Base-by-base conservation (phyloP, 2,113 vertebrate species). In the Spheniscus mendiculus region DNA sequence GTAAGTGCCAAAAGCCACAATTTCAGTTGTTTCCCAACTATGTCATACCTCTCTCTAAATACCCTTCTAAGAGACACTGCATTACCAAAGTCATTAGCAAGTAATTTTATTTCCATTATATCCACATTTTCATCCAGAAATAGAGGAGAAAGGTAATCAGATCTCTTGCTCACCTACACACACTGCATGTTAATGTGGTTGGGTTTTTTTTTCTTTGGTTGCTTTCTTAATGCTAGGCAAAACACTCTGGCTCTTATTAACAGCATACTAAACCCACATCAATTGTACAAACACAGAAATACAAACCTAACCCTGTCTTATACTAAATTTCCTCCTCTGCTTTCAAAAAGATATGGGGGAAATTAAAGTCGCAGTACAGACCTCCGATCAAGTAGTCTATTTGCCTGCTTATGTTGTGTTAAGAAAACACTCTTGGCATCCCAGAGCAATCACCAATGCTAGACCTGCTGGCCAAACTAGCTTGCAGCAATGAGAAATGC, bases 81-180 rank as follows among this genome's bases (percentile, higher is more conserved):
- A 81, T 92, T 94, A 89, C 59, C 55, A 34, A 93, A 96, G 67
- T 89, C 85, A 96, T 97, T 95, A 96, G 55, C 80, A 96, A 90
- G 72, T 81, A 3, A 92, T 95, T 97, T 95, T 88, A 86, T 96
- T 95, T 66, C 80, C 86, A 95, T 97, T 95, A 95, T 74, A 84
- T 72, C 55, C 52, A 73, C 36, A 83, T 95, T 95, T 92, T 70
- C 63, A 83, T 83, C 71, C 82, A 83, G 69, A 93, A 94, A 89
- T 30, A 66, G 59, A 90, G 62, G 53, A 80, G 86, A 93, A 94
- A 95, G 59, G 63, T 89, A 96, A 90, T 95, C 92, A 84, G 85
- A 92, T 78, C n/a, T 87, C 59, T 83, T 85, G 45, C 38, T 96
- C 76, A 93, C 88, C 86, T 94, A 94, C 86, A 58, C 65, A 52